phyloP scores from a whole-genome alignment of 2,888 invertebrate genomes.

The Nomada ferruginata region DNA sequence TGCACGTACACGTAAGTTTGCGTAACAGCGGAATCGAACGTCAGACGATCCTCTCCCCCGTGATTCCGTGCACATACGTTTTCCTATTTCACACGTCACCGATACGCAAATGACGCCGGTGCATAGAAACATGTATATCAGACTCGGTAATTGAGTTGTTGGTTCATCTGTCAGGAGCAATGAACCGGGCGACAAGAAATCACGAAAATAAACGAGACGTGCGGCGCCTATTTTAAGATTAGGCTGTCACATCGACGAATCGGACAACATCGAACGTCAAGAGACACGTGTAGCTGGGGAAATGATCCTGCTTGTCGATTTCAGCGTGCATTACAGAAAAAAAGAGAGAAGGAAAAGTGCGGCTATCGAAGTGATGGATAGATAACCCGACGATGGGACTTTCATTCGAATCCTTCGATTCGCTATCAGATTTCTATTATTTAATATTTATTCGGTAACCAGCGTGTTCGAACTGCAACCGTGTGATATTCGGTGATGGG shows the following conservation, averaged over 20 bases:
- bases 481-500: too few species aligned
- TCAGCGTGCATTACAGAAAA: not conserved
- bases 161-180: slow-evolving; percentile 55
- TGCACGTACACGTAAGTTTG: not conserved
- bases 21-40: not conserved
- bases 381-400: too few species aligned
- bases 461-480: too few species aligned
- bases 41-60: not conserved
- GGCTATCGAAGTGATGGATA: not conserved
- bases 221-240: slow-evolving; percentile 16
- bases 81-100: slow-evolving; percentile 6
- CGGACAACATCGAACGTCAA: not conserved
- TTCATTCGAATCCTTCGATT: too few species aligned
- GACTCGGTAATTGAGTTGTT: slow-evolving; percentile 26
- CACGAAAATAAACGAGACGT: slow-evolving; percentile 41
- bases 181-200: slow-evolving; percentile 12
- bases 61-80: not conserved
- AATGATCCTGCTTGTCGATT: too few species aligned
- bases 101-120: not conserved
- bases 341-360: not conserved
- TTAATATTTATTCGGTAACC: not conserved
- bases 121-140: slow-evolving; percentile 23
- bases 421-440: not conserved
- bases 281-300: too few species aligned
- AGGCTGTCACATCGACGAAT: not conserved